Conservation (phyloP, 2,113 vertebrate genomes). For the Colistium nudipinnis region DNA sequence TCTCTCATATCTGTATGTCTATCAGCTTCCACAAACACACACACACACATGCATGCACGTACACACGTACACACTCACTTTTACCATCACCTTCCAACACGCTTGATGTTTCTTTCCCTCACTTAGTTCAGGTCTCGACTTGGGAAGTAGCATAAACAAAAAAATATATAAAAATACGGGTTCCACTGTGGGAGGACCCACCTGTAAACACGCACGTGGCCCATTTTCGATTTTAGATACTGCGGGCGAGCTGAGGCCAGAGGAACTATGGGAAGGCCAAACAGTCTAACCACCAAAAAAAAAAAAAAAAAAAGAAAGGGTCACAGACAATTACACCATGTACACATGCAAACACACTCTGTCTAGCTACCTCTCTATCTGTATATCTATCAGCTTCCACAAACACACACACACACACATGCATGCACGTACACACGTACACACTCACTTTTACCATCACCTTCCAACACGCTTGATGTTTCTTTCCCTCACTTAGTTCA, state of each 20-base stretch:
- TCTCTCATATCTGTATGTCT: constrained; percentile 6
- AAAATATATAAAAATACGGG: constrained; percentile 2
- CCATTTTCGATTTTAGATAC: constrained; percentile 40
- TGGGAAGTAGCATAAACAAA: constrained; percentile 25
- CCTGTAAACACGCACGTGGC: constrained; percentile 39
- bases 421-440: background rate
- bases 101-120: background rate
- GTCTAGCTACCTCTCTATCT: constrained; percentile 23
- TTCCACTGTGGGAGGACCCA: constrained; percentile 19
- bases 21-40: background rate
- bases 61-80: background rate
- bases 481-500: constrained; percentile 11
- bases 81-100: background rate
- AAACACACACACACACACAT: background rate
- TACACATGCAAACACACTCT: constrained; percentile 37
- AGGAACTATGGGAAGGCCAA: constrained; percentile 70
- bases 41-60: background rate
- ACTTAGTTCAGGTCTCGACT: constrained; percentile 26
- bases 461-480: background rate
- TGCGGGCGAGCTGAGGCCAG: constrained; percentile 13
- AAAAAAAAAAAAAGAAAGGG: constrained; percentile 18
- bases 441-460: background rate
- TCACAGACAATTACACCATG: constrained; percentile 54
- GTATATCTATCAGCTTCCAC: background rate
- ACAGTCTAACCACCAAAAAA: constrained; percentile 57